Evolutionary conservation across 2,888 invertebrate species (phyloP).

Genomic region (Autographa pulchrina): DNA sequence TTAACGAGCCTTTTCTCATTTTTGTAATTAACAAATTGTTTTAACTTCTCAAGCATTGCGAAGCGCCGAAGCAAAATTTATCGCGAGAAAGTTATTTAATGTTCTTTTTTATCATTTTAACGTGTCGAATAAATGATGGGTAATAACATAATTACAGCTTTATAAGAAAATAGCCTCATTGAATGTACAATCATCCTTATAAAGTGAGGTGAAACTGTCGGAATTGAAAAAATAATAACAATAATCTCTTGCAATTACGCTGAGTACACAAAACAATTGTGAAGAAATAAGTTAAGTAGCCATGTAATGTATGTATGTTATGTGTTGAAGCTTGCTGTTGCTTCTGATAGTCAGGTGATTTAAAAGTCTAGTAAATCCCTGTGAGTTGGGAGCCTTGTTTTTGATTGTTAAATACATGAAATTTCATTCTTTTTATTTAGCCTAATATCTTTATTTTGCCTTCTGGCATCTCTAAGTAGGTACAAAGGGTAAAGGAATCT

Average conservation of each 20-base stretch:
- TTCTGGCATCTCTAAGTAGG: no score
- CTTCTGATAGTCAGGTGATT: no score
- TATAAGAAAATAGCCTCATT: conserved; percentile 35
- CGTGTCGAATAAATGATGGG: conserved; percentile 38
- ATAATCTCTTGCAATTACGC: conserved; percentile 24
- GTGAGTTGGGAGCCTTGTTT: no score
- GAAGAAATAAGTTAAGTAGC: background rate
- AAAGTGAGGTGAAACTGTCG: conserved; percentile 41
- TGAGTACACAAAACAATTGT: background rate
- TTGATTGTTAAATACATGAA: no score
- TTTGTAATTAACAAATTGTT: conserved; percentile 8
- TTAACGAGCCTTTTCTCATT: conserved; percentile 10
- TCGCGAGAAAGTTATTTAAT: conserved; percentile 50
- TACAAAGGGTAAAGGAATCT: no score
- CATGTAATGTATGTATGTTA: background rate
- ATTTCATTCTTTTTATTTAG: no score
- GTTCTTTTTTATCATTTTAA: conserved; percentile 42
- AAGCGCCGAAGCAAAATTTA: conserved; percentile 35
- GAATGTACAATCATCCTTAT: conserved; percentile 34
- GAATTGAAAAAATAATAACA: conserved; percentile 33
- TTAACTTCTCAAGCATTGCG: conserved; percentile 19
- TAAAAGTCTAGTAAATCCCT: no score
- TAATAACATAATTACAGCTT: conserved; percentile 44
- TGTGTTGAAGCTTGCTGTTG: no score
- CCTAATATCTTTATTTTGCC: no score